Evolutionary conservation across 2,797 vertebrate species (phyloP).

Genomic region (Myripristis jacobus): DNA sequence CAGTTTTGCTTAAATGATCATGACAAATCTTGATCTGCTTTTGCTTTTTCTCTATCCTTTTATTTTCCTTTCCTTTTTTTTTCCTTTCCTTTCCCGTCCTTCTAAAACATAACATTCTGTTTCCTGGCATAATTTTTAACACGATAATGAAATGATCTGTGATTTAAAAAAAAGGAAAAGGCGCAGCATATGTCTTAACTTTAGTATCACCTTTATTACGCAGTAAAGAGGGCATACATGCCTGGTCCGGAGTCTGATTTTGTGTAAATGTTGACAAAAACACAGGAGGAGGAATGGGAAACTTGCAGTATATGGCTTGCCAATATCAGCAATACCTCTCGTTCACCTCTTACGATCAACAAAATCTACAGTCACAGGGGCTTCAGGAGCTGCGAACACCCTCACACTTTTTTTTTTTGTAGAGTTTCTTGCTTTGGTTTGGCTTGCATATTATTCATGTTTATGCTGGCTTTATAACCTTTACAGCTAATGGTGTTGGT

Average conservation of each 20-base stretch:
- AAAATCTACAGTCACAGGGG: conserved; percentile 34
- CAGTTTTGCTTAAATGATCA: no score
- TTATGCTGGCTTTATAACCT: not conserved
- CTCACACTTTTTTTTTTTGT: not conserved
- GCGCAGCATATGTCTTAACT: conserved; percentile 1
- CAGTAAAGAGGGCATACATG: not conserved
- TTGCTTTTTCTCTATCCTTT: no score
- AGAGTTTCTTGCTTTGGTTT: not conserved
- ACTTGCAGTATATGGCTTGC: conserved; percentile 7
- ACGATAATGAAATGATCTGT: no score
- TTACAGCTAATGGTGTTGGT: conserved; percentile 1
- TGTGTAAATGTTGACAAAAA: conserved; percentile 1
- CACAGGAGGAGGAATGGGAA: not conserved
- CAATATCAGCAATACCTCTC: conserved; percentile 14
- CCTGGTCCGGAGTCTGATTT: not conserved
- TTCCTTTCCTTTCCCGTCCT: no score
- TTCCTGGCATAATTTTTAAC: no score
- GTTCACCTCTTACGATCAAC: conserved; percentile 24
- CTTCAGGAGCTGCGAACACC: conserved; percentile 30
- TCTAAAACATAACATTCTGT: no score
- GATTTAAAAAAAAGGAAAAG: no score
- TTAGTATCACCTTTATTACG: not conserved
- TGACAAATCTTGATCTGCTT: no score
- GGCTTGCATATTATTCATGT: not conserved
- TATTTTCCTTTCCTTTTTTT: no score